Percentiles rank a stretch among this genome's conserved stretches.
phyloP scores from a whole-genome alignment of 1,140 invertebrate genomes.

The Branchinecta lynchi region DNA sequence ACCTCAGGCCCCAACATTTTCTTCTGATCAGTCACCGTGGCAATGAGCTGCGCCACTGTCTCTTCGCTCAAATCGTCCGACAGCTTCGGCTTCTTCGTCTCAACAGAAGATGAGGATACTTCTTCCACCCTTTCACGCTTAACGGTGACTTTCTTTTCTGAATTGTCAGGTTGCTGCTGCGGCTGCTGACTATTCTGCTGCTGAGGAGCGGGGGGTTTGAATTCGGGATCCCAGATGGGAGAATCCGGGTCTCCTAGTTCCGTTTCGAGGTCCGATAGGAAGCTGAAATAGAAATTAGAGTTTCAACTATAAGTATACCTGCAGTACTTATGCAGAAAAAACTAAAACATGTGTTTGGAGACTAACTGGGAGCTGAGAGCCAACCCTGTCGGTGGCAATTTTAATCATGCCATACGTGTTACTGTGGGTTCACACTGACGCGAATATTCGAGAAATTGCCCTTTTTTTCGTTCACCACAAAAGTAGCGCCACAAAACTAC shows the following conservation, averaged over 20 bases:
- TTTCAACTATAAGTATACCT: no score
- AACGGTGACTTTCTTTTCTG: not conserved
- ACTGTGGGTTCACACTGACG: no score
- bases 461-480: no score
- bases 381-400: no score
- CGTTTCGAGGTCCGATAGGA: constrained; percentile 66
- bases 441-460: no score
- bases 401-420: no score
- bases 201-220: constrained; percentile 51
- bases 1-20: constrained; percentile 68
- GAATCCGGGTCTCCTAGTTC: constrained; percentile 71
- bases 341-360: no score
- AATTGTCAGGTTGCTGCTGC: not conserved
- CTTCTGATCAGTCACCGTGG: constrained; percentile 52
- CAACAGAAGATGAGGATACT: constrained; percentile 33
- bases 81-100: constrained; percentile 11
- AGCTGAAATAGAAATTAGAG: constrained; percentile 28
- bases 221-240: constrained; percentile 84
- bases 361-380: no score
- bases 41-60: constrained; percentile 54
- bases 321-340: no score
- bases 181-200: constrained; percentile 31
- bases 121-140: constrained; percentile 19
- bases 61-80: constrained; percentile 38
- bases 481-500: no score